A percentile compares a stretch with the other conserved stretches of the same genome.
These are phyloP conservation scores for Hypena proboscidalis DNA, from an alignment of 2,888 invertebrate species.

Conservation along the genomic window DNA sequence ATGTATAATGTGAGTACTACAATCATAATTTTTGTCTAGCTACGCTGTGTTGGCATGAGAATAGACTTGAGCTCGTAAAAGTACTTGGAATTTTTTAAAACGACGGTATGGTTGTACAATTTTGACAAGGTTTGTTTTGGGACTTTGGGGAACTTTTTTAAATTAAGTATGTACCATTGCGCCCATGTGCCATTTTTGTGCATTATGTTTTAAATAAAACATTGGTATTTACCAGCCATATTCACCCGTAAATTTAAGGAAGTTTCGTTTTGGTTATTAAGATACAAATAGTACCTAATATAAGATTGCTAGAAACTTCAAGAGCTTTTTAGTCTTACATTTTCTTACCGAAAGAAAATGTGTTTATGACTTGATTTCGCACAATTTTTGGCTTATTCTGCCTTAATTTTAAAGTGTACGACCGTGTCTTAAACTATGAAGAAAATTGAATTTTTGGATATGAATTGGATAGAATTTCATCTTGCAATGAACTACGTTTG, in stretches of 20 bases:
- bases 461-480: neutral
- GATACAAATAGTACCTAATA: too few species aligned
- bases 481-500: neutral
- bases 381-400: neutral
- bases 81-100: conserved; percentile 12
- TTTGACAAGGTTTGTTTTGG: conserved; percentile 11
- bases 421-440: neutral
- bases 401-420: conserved; percentile 1
- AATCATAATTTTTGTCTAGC: conserved; percentile 15
- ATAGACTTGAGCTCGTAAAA: conserved; percentile 18
- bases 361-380: too few species aligned
- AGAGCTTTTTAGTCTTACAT: too few species aligned
- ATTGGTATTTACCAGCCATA: too few species aligned
- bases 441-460: conserved; percentile 5
- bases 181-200: too few species aligned
- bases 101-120: conserved; percentile 5
- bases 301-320: too few species aligned
- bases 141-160: neutral
- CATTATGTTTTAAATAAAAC: too few species aligned
- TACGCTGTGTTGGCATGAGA: conserved; percentile 16
- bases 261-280: too few species aligned
- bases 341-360: too few species aligned
- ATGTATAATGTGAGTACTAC: conserved; percentile 3
- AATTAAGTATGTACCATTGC: neutral
- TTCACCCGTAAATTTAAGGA: too few species aligned